Conservation (phyloP, 2,797 vertebrate species). For the Hephaestus fuliginosus region DNA sequence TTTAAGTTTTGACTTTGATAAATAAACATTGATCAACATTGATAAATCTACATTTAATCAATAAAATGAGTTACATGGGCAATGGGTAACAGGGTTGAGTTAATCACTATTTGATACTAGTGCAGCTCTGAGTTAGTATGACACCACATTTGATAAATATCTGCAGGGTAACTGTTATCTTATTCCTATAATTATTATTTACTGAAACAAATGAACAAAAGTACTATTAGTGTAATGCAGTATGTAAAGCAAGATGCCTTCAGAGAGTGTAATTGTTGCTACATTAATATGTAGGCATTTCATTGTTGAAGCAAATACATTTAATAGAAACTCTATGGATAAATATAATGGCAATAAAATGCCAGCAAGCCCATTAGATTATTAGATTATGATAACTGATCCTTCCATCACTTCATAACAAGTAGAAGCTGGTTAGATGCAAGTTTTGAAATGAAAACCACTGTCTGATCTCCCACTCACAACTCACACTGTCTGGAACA, state of each 20-base stretch:
- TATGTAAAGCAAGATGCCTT: too few relatives aligned
- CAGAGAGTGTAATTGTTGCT: too few relatives aligned
- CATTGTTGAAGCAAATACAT: neutral
- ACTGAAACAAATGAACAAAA: too few relatives aligned
- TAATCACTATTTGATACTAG: neutral
- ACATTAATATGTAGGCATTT: neutral
- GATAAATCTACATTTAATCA: too few relatives aligned
- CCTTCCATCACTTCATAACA: constrained; percentile 11
- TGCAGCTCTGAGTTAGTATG: neutral
- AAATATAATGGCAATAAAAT: neutral
- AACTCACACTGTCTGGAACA: constrained; percentile 40
- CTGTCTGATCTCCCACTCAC: constrained; percentile 59
- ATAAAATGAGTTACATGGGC: too few relatives aligned
- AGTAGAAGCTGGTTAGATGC: constrained; percentile 12
- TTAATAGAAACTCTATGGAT: neutral
- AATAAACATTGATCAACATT: too few relatives aligned
- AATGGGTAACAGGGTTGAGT: neutral
- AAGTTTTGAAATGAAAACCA: constrained; percentile 42
- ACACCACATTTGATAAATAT: neutral
- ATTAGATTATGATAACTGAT: neutral
- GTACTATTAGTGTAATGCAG: too few relatives aligned
- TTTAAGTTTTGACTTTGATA: neutral
- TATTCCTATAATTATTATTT: too few relatives aligned
- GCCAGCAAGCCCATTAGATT: neutral
- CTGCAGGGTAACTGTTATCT: neutral